Evolutionary conservation across 1,140 invertebrate genomes (phyloP).

Genomic region (Pentalonia nigronervosa): DNA sequence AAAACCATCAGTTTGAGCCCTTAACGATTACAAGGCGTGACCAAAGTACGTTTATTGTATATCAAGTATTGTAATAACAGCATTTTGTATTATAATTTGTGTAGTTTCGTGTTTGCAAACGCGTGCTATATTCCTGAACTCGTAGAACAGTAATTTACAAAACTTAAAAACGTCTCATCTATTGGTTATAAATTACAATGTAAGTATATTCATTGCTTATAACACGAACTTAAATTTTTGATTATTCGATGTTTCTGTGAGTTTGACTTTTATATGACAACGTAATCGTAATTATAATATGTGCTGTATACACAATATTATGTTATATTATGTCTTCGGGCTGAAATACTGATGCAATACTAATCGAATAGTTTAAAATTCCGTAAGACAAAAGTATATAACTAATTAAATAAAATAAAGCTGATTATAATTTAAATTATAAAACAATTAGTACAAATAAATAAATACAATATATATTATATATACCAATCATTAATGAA

Average conservation of each 20-base stretch:
- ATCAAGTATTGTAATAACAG: not conserved
- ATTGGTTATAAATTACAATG: not conserved
- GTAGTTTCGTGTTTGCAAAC: not conserved
- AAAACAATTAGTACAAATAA: not conserved
- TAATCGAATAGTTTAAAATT: not conserved
- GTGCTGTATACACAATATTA: not conserved
- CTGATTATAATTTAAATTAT: not conserved
- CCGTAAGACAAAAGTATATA: not conserved
- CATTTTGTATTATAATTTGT: slow-evolving; percentile 1
- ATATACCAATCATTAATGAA: too few species aligned
- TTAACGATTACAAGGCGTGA: slow-evolving; percentile 27
- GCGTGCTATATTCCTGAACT: not conserved
- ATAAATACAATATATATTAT: not conserved
- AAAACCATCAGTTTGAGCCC: not conserved
- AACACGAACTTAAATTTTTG: not conserved
- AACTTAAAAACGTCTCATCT: not conserved
- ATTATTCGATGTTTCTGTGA: not conserved
- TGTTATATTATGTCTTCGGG: not conserved
- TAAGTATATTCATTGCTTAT: not conserved
- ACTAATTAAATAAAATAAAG: not conserved
- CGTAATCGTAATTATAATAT: not conserved
- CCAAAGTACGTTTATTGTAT: slow-evolving; percentile 9
- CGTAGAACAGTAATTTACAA: not conserved
- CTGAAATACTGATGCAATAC: too few species aligned
- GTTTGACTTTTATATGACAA: not conserved